phyloP scores from a whole-genome alignment of 2,797 vertebrate genomes.

The Naso thynnoides region DNA sequence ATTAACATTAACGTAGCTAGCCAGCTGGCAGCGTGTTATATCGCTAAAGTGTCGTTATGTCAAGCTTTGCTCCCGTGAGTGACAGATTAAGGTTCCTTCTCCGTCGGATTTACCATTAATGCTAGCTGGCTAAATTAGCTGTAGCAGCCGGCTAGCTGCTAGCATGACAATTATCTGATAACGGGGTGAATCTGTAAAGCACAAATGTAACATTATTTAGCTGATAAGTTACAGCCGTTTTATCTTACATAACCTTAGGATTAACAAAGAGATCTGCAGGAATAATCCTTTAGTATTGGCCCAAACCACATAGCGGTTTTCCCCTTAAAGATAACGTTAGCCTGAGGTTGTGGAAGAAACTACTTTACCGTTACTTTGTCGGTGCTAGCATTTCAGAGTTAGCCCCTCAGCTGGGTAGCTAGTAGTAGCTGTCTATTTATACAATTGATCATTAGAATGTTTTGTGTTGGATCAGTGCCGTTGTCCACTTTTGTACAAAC shows the following conservation, averaged over 20 bases:
- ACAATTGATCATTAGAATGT: background rate
- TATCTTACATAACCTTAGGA: no score
- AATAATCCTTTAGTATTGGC: background rate
- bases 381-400: conserved; percentile 32
- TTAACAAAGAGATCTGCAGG: background rate
- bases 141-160: conserved; percentile 52
- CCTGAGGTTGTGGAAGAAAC: conserved; percentile 28
- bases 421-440: background rate
- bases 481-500: background rate
- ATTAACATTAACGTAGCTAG: background rate
- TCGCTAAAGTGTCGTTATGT: conserved; percentile 41
- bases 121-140: conserved; percentile 68
- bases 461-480: background rate
- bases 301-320: background rate
- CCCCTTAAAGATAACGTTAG: conserved; percentile 40
- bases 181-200: background rate
- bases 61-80: conserved; percentile 65
- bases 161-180: conserved; percentile 29
- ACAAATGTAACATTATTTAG: background rate
- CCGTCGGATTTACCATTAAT: conserved; percentile 73
- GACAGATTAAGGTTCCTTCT: conserved; percentile 76
- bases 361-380: conserved; percentile 51
- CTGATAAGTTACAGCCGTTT: background rate
- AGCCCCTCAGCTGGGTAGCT: conserved; percentile 46
- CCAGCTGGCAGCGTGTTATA: conserved; percentile 18